Conservation (phyloP, 2,113 vertebrate genomes). For the Edolisoma coerulescens region DNA sequence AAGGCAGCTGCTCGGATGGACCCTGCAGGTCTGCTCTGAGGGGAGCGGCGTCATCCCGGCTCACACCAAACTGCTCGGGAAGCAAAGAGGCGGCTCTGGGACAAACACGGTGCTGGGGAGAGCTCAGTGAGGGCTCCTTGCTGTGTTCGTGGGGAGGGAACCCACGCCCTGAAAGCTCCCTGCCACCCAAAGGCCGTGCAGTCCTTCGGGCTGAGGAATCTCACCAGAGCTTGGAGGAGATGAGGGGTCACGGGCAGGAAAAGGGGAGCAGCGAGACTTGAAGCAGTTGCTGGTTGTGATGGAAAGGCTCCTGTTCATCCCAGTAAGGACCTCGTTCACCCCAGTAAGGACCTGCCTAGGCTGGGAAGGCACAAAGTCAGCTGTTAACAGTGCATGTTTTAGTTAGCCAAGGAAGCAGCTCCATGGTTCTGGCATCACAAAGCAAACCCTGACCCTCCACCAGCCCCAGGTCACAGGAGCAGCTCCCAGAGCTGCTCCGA, state of each 20-base stretch:
- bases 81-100: neutral
- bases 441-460: neutral
- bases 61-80: neutral
- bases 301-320: neutral
- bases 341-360: neutral
- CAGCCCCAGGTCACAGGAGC: neutral
- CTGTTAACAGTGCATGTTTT: neutral
- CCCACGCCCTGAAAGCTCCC: neutral
- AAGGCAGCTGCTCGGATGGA: rapidly evolving
- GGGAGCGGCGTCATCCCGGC: neutral
- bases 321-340: neutral
- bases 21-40: neutral
- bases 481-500: neutral
- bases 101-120: rapidly evolving
- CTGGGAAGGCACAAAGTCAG: neutral
- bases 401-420: neutral
- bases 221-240: neutral
- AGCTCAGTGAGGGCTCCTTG: rapidly evolving
- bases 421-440: rapidly evolving
- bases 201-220: neutral
- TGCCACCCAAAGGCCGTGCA: neutral
- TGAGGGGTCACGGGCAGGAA: rapidly evolving
- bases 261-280: rapidly evolving
- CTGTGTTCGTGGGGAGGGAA: neutral
- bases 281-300: rapidly evolving